These are phyloP conservation scores for Ichneumoninae sp. DNA, from an alignment of 2,888 invertebrate genomes.

Conservation along the genomic window DNA sequence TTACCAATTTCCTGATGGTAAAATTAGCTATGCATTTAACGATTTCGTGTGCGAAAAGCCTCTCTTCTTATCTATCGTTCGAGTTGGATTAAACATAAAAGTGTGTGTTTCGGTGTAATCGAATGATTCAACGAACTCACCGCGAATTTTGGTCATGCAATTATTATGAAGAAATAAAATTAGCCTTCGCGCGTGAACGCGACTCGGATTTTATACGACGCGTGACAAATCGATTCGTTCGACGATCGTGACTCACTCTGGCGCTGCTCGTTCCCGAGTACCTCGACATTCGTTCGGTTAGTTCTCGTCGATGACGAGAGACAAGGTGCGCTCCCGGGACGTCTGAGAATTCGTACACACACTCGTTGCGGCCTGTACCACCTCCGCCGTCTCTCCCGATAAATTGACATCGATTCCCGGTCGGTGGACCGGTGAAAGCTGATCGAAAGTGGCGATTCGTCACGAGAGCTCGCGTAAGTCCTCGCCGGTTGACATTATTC, in stretches of 20 bases:
- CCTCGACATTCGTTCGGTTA: constrained; percentile 48
- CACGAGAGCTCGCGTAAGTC: constrained; percentile 58
- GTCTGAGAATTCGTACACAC: constrained; percentile 45
- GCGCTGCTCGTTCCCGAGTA: constrained; percentile 26
- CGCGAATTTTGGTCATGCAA: constrained; percentile 53
- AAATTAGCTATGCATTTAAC: not conserved
- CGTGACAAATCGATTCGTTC: constrained; percentile 67
- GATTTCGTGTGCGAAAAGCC: constrained; percentile 4
- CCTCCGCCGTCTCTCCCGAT: constrained; percentile 48
- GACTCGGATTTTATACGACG: constrained; percentile 36
- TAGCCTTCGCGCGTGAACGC: constrained; percentile 51
- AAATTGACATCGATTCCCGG: constrained; percentile 61
- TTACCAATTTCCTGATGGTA: too few species aligned
- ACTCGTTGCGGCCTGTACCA: constrained; percentile 40
- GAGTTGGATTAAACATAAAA: constrained; percentile 8
- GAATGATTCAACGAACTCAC: constrained; percentile 42
- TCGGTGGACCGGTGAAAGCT: constrained; percentile 66
- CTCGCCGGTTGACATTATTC: constrained; percentile 52
- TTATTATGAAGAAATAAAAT: constrained; percentile 64
- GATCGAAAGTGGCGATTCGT: constrained; percentile 68
- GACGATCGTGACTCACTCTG: constrained; percentile 60
- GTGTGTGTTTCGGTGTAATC: constrained; percentile 14
- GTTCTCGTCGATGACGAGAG: constrained; percentile 59
- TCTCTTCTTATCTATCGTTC: constrained; percentile 4
- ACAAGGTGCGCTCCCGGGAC: constrained; percentile 26